Evolutionary conservation across 2,797 vertebrate genomes (phyloP), one percentile per base, ranked within the genome.

Genomic region (Pterois miles): DNA sequence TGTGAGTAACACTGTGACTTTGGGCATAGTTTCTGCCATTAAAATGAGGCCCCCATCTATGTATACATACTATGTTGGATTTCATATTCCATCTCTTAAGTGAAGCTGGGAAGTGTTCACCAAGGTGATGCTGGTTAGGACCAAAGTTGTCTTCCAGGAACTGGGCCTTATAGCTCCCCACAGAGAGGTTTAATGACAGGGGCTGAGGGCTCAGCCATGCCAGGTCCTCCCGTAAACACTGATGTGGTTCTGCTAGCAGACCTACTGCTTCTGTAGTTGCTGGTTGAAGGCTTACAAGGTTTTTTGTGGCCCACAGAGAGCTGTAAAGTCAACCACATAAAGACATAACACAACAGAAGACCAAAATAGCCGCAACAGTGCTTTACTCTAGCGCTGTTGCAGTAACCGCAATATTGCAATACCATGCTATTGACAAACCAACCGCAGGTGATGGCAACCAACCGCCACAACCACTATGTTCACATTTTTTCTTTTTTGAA

Each of bases 321-420:
- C 70, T 56, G 63, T 71, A 73, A 78, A 83, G 23, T 64, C 71
- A 65, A 76, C 80, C 75, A 74, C 81, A 81, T 75, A 62, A 85
- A 73, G 71, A 84, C 64, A 76, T 53, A 83, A 72, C 58, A 53
- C 57, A 78, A 58, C 67, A 43, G 25, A 78, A 29, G 29, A 48
- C 80, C 34, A 77, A 84, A 83, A 82, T 54, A 89, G 46, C 74
- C 46, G 43, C 27, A 34, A 71, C 10, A 0, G 20, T 56, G 58
- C 79, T 60, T 76, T 54, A 23, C 34, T 77, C 65, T n/a, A n/a
- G n/a, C n/a, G n/a, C n/a, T n/a, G n/a, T n/a, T n/a, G n/a, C n/a
- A n/a, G n/a, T n/a, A n/a, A n/a, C n/a, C n/a, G n/a, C n/a, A n/a
- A n/a, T n/a, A n/a, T n/a, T n/a, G n/a, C n/a, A n/a, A n/a, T n/a